phyloP scores from a whole-genome alignment of 2,888 invertebrate species.

The Nezara viridula region DNA sequence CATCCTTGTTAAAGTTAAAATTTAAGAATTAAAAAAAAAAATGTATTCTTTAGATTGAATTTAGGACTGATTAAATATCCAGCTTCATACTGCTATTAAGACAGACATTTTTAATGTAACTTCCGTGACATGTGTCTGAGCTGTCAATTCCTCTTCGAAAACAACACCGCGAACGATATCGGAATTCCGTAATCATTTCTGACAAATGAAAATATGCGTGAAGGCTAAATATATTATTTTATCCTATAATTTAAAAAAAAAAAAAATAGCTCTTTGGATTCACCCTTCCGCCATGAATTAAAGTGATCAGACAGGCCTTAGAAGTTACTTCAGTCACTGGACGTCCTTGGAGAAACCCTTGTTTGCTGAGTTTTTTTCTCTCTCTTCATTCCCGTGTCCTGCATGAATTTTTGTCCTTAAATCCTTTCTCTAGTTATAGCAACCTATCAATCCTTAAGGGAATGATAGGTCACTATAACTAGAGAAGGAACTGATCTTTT shows the following conservation, averaged over 20 bases:
- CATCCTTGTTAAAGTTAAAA: too few species aligned
- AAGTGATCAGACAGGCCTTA: conserved; percentile 23
- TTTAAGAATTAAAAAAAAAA: too few species aligned
- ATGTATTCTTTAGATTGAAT: too few species aligned
- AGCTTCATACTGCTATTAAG: neutral
- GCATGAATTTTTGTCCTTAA: conserved; percentile 28
- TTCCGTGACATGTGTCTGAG: neutral
- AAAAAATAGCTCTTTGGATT: neutral
- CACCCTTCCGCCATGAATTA: conserved; percentile 21
- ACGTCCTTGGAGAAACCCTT: conserved; percentile 2
- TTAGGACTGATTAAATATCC: too few species aligned
- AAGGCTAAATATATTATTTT: neutral
- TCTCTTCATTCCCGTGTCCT: neutral
- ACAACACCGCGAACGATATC: neutral
- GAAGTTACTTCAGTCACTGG: conserved; percentile 1
- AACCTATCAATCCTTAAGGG: too few species aligned
- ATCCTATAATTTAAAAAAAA: neutral
- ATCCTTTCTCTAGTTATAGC: too few species aligned
- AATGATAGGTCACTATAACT: neutral
- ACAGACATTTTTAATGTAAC: neutral
- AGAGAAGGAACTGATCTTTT: neutral
- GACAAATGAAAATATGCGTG: neutral
- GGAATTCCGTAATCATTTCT: conserved; percentile 4
- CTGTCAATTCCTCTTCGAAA: neutral
- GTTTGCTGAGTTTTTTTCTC: neutral